Evolutionary conservation across 2,113 vertebrate species (phyloP).

Genomic region (Crotalus helleri): DNA sequence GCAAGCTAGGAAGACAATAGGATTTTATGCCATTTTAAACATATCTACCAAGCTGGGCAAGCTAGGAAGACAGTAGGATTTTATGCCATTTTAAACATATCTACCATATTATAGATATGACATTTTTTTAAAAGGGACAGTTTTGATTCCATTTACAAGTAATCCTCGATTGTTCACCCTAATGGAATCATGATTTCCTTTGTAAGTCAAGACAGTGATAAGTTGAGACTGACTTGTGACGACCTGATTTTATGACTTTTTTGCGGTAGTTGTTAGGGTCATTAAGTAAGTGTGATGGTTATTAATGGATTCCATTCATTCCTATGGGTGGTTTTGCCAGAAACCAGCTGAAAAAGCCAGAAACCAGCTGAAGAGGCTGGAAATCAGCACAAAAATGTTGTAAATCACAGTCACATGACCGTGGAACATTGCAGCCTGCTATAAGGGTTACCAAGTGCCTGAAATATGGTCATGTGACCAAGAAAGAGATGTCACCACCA

Average conservation of each 20-base stretch:
- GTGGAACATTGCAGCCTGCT: neutral
- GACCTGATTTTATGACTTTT: neutral
- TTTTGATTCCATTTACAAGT: neutral
- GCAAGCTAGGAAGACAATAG: neutral
- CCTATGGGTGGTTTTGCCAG: neutral
- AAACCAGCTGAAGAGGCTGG: neutral
- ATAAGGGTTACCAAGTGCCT: neutral
- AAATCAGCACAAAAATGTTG: neutral
- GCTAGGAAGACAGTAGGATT: neutral
- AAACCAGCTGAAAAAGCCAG: neutral
- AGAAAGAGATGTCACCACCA: neutral
- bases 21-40: neutral
- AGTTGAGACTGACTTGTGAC: neutral
- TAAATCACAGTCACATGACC: neutral
- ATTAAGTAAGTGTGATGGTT: neutral
- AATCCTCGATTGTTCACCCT: neutral
- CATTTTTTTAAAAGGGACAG: neutral
- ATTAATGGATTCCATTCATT: neutral
- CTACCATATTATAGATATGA: neutral
- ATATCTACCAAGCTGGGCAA: neutral
- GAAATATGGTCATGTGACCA: neutral
- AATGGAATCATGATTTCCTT: neutral
- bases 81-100: neutral
- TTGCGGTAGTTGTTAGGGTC: neutral
- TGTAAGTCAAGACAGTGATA: neutral